phyloP scores from a whole-genome alignment of 2,797 vertebrate genomes.

The Antrozous pallidus region DNA sequence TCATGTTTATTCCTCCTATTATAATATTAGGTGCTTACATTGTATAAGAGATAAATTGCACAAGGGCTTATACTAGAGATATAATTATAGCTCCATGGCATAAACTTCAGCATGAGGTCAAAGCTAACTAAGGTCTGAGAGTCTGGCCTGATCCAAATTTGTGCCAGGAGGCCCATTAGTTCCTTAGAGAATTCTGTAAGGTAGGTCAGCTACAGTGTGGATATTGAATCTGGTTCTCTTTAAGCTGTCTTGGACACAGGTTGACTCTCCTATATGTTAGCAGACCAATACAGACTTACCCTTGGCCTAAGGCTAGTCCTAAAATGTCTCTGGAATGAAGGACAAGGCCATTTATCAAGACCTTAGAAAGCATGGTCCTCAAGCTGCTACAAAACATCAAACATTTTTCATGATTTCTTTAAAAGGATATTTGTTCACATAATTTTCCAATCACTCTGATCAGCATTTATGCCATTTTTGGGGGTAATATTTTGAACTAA shows the following conservation, averaged over 20 bases:
- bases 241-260: constrained; percentile 5
- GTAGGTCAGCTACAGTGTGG: neutral
- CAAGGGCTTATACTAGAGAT: constrained; percentile 1
- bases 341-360: neutral
- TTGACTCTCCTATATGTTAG: neutral
- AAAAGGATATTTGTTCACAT: neutral
- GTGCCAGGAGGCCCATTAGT: neutral
- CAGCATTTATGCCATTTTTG: neutral
- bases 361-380: neutral
- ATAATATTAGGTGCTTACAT: neutral
- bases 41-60: constrained; percentile 4
- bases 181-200: constrained; percentile 8
- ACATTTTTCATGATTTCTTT: neutral
- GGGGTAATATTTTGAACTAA: neutral
- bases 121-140: constrained; percentile 12
- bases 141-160: neutral
- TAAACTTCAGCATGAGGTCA: neutral
- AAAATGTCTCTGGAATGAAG: neutral
- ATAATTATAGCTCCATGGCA: neutral
- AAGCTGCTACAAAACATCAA: neutral
- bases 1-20: neutral
- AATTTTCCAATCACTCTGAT: neutral
- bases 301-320: neutral
- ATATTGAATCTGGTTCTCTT: constrained; percentile 18
- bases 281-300: neutral